A percentile compares a stretch with the other conserved stretches of the same genome.
Evolutionary conservation across 2,113 vertebrate species (phyloP).

Genomic region (Mungos mungo): DNA sequence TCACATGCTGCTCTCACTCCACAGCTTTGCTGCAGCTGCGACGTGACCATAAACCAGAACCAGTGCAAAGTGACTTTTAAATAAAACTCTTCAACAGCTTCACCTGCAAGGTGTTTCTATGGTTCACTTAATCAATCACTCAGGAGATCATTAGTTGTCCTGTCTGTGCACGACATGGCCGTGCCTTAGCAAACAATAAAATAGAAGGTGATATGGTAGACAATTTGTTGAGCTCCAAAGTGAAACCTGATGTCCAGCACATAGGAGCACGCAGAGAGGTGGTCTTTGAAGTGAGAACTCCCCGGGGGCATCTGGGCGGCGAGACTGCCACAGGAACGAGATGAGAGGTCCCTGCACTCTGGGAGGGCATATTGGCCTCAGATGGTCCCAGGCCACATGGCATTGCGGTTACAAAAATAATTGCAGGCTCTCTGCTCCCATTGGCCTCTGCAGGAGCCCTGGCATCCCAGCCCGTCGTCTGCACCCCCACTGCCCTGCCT

Average conservation of each 20-base stretch:
- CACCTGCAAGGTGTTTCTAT: not conserved
- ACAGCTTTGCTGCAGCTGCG: not conserved
- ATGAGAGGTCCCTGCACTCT: not conserved
- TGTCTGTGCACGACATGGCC: not conserved
- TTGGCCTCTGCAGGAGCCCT: accelerated
- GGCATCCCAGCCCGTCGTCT: accelerated
- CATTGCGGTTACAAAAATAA: accelerated
- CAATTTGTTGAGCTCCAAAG: not conserved
- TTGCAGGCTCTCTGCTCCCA: accelerated
- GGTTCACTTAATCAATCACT: not conserved
- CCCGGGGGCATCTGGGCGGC: not conserved
- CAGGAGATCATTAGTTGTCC: not conserved
- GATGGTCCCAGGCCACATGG: not conserved
- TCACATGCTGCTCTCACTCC: not conserved
- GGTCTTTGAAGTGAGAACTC: not conserved
- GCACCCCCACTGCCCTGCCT: accelerated
- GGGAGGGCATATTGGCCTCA: not conserved
- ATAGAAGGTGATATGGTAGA: not conserved
- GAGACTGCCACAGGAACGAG: accelerated
- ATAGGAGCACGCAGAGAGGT: not conserved
- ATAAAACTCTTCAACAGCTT: not conserved
- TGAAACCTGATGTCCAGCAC: not conserved
- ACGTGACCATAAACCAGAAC: not conserved
- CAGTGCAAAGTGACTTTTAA: not conserved
- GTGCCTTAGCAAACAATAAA: not conserved